Evolutionary conservation across 2,113 vertebrate genomes (phyloP), one percentile per base, ranked within the genome.

Genomic region (Etheostoma cragini): DNA sequence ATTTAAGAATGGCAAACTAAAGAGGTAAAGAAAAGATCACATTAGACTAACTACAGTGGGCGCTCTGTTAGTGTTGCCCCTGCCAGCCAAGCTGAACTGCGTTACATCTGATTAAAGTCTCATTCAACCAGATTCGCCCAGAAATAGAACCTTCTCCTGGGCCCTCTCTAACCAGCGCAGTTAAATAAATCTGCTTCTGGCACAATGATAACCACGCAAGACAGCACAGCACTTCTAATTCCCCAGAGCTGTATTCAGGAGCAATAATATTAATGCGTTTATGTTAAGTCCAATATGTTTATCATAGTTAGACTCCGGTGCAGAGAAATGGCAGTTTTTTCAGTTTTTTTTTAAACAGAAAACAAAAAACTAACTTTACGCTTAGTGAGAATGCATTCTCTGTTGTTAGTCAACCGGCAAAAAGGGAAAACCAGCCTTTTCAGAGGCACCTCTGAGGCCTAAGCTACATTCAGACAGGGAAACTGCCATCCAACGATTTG

Each of bases 51-150:
- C 73, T 33, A 12, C 67, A 72, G 5, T 1, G 49, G 46, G 46
- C 63, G 12, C 66, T 22, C 35, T 35, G 21, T 61, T 66, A 49
- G 58, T 58, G 69, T 72, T 49, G 60, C 50, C 26, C 49, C 60
- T 38, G 72, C 46, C 47, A 46, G 52, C 33, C 15, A 4, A 50
- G 72, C 38, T 52, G 53, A 62, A 38, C 83, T 13, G 16, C 62
- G 56, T 61, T 57, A 47, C 63, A 58, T 63, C 35, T 78, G 46
- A 81, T 85, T 78, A 85, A 78, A 78, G 67, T 50, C 61, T 66
- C 46, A 46, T 76, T 66, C 52, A 75, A 14, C 62, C 26, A 19
- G 66, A 67, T 35, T 49, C 62, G 24, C 54, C 56, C 54, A 69
- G 73, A 73, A 62, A 61, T 13, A 35, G 45, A 73, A 21, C 26